Evolutionary conservation across 2,797 vertebrate species (phyloP), one percentile per base, ranked within the genome.

Genomic region (Gallirallus australis): DNA sequence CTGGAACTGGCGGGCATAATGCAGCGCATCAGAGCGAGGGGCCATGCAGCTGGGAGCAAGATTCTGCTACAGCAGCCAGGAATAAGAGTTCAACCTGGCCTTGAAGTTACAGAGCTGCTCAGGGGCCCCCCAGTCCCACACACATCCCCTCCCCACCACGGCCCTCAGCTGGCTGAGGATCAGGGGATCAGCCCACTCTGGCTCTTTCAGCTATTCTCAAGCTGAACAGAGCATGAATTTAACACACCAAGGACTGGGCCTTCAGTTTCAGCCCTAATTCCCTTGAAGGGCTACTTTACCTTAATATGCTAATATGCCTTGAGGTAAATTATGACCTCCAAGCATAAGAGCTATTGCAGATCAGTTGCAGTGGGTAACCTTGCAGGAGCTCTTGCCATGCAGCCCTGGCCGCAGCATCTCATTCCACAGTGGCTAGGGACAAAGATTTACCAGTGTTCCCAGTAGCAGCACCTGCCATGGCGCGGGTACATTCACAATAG

Each of bases 211-310:
- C 50, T 83, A 4, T 68, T 71, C 86, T 83, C 40, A 78, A n/a
- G 19, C 39, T 90, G 72, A 93, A 52, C 59, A 69, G 90, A 52
- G 89, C 79, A 83, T 76, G 79, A 56, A 47, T 91, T 95, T 87
- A 91, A 78, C 52, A 82, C 63, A 57, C 10, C 33, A 57, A 90
- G 42, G 37, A 42, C 65, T 70, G 65, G 84, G 59, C 68, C 48
- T 82, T 85, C 72, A 47, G 69, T 65, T 93, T 91, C n/a, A 75
- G 33, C 45, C 54, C 80, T 89, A 57, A 73, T 79, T 92, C 64
- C 33, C 42, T 84, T 53, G 33, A 64, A 82, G 82, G 53, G 18
- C 15, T 56, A 17, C 12, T 66, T 87, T 80, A 40, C 82, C 35
- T 56, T 86, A 66, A 77, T 27, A 27, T 89, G 52, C 16, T 79